These are phyloP conservation scores for Platysteira castanea DNA, from an alignment of 2,113 vertebrate species.

Conservation along the genomic window DNA sequence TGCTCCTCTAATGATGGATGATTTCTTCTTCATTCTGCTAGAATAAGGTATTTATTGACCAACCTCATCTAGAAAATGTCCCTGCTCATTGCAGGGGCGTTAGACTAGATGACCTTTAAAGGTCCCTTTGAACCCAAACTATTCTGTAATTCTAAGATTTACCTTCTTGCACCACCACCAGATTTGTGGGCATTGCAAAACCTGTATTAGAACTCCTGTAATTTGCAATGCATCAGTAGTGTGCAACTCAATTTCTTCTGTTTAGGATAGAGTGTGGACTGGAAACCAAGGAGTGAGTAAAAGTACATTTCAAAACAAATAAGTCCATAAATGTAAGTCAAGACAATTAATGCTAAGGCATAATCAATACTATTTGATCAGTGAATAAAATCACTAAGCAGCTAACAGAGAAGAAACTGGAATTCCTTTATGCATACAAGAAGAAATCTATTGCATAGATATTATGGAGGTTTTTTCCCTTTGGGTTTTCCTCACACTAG, in stretches of 20 bases:
- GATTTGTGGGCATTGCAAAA: neutral
- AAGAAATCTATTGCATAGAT: neutral
- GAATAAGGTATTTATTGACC: neutral
- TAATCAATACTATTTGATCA: neutral
- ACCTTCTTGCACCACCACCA: neutral
- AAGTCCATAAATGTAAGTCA: neutral
- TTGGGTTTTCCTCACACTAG: neutral
- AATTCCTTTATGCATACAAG: neutral
- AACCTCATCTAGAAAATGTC: neutral
- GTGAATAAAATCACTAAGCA: neutral
- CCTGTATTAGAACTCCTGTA: neutral
- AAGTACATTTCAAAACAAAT: neutral
- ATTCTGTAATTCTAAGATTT: neutral
- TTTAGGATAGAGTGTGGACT: neutral
- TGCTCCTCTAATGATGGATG: neutral
- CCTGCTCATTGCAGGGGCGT: rapidly evolving
- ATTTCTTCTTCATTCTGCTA: neutral
- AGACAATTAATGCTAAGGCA: neutral
- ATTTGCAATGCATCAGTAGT: neutral
- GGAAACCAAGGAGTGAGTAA: neutral
- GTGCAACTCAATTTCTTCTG: neutral
- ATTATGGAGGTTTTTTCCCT: neutral
- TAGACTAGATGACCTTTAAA: neutral
- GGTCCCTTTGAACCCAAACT: neutral
- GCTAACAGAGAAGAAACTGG: neutral